Evolutionary conservation across 2,888 invertebrate species (phyloP).

Genomic region (Drepana falcataria): DNA sequence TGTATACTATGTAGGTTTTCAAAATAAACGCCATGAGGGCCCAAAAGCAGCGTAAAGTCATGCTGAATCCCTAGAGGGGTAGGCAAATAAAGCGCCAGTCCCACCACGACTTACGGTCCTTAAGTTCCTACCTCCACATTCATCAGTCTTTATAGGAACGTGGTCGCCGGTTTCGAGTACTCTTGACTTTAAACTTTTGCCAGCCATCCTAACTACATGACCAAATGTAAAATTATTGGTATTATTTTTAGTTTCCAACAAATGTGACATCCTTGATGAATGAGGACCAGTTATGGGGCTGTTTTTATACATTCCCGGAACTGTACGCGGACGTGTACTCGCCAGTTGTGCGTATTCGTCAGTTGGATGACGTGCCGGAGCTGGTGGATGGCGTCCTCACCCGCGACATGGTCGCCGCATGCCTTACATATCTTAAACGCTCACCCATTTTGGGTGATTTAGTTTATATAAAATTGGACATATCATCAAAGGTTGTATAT

Average conservation of each 20-base stretch:
- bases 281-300: constrained; percentile 63
- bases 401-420: constrained; percentile 69
- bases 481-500: constrained; percentile 52
- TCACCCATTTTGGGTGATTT: constrained; percentile 74
- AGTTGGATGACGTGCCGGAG: constrained; percentile 43
- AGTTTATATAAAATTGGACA: constrained; percentile 76
- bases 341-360: constrained; percentile 44
- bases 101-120: no score
- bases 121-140: no score
- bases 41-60: no score
- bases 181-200: no score
- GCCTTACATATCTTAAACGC: constrained; percentile 72
- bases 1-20: no score
- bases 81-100: no score
- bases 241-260: constrained; percentile 46
- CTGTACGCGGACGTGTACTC: constrained; percentile 54
- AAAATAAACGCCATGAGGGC: no score
- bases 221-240: background rate
- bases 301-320: constrained; percentile 65
- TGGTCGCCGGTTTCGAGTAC: no score
- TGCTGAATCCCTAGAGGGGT: no score
- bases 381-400: constrained; percentile 68
- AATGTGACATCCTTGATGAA: constrained; percentile 55
- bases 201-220: no score
- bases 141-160: no score